Evolutionary conservation across 2,113 vertebrate species (phyloP).

Genomic region (Oenanthe melanoleuca): DNA sequence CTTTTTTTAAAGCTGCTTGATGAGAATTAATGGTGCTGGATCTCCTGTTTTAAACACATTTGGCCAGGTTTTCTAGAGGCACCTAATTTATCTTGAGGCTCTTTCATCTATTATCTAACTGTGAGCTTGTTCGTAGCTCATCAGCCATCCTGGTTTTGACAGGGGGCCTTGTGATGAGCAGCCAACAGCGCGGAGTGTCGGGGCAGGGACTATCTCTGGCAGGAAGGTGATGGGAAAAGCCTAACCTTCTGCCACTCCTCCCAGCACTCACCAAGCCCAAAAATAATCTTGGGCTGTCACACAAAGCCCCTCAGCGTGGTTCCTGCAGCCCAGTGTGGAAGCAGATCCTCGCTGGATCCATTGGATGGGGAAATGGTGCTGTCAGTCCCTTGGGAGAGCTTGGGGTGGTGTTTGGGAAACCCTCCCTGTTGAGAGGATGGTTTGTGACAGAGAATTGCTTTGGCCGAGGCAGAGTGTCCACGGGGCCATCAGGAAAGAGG

Average conservation of each 20-base stretch:
- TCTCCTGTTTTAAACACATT: slow-evolving; percentile 78
- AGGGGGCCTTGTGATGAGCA: slow-evolving; percentile 74
- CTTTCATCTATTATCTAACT: slow-evolving; percentile 82
- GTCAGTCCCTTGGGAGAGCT: rapidly evolving
- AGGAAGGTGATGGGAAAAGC: slow-evolving; percentile 76
- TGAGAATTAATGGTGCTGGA: slow-evolving; percentile 76
- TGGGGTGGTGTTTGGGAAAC: neutral
- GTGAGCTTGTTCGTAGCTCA: slow-evolving; percentile 75
- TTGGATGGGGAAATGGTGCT: neutral
- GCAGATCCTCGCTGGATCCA: rapidly evolving
- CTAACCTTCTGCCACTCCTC: slow-evolving; percentile 72
- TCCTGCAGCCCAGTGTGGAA: neutral
- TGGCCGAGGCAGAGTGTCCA: neutral
- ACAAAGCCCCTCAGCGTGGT: neutral
- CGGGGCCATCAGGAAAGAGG: neutral
- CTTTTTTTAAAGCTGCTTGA: slow-evolving; percentile 74
- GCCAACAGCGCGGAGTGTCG: slow-evolving; percentile 59
- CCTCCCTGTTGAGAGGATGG: neutral
- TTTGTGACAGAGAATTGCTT: neutral
- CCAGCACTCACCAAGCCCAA: slow-evolving; percentile 36
- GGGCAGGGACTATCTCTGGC: slow-evolving; percentile 55
- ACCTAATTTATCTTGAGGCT: slow-evolving; percentile 80
- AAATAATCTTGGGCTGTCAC: slow-evolving; percentile 55
- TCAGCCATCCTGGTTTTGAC: slow-evolving; percentile 75
- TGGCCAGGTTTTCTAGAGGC: slow-evolving; percentile 75